Percentiles rank a stretch among this genome's conserved stretches.
Evolutionary conservation across 2,888 invertebrate genomes (phyloP).

Genomic region (Rhingia rostrata): DNA sequence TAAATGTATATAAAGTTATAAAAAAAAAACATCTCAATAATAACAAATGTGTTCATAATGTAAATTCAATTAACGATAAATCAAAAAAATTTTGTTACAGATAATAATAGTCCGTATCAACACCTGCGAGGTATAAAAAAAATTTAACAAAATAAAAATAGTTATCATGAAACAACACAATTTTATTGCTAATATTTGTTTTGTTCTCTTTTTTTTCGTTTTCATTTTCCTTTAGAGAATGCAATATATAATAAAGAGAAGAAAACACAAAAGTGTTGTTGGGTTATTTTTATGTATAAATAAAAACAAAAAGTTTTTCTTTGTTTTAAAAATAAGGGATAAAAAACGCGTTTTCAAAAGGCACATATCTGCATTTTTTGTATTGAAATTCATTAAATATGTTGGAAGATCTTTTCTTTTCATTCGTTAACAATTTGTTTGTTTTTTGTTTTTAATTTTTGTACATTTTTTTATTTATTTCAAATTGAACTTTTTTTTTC

Average conservation of each 20-base stretch:
- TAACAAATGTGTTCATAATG: conserved; percentile 69
- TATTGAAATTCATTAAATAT: conserved; percentile 23
- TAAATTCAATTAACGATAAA: conserved; percentile 68
- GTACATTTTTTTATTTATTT: conserved; percentile 58
- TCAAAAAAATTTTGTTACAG: conserved; percentile 63
- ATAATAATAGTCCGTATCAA: conserved; percentile 44
- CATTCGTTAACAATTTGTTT: neutral
- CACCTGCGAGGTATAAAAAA: conserved; percentile 70
- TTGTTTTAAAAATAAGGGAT: conserved; percentile 31
- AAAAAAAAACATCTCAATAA: conserved; percentile 69
- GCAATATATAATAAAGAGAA: neutral
- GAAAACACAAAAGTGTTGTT: conserved; percentile 44
- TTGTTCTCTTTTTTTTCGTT: neutral
- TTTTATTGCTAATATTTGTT: conserved; percentile 62
- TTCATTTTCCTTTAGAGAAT: neutral
- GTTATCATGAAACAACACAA: conserved; percentile 69
- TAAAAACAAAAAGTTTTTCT: conserved; percentile 14
- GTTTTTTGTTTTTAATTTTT: conserved; percentile 56
- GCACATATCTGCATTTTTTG: conserved; percentile 65
- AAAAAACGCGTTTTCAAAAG: conserved; percentile 70
- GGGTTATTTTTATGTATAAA: conserved; percentile 18
- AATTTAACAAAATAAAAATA: conserved; percentile 56
- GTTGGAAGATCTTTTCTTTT: conserved; percentile 58
- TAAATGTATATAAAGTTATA: conserved; percentile 63
- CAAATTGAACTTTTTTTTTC: conserved; percentile 42